phyloP scores from a whole-genome alignment of 2,113 vertebrate genomes.

The Poecilia latipinna region DNA sequence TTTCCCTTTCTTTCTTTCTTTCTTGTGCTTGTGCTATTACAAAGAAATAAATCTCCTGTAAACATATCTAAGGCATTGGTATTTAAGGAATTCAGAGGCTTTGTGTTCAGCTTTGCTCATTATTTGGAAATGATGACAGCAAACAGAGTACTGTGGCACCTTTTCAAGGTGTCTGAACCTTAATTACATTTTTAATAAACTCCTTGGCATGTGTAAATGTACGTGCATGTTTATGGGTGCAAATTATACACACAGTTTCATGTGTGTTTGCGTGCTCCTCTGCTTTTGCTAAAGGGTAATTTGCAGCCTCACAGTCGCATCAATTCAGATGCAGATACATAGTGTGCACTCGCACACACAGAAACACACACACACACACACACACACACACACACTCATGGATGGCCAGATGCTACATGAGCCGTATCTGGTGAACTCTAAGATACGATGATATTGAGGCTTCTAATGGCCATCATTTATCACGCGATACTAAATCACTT shows the following conservation, averaged over 20 bases:
- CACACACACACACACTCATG: constrained; percentile 24
- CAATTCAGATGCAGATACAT: constrained; percentile 26
- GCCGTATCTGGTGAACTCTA: constrained; percentile 68
- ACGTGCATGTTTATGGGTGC: constrained; percentile 18
- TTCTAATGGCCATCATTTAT: constrained; percentile 78
- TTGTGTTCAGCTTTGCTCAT: constrained; percentile 51
- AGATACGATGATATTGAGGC: constrained; percentile 70
- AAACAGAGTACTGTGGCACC: constrained; percentile 61
- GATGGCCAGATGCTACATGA: constrained; percentile 64
- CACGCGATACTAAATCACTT: constrained; percentile 73
- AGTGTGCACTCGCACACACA: neutral
- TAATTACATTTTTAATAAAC: constrained; percentile 76
- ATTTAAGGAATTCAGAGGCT: constrained; percentile 57
- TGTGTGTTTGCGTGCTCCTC: constrained; percentile 25
- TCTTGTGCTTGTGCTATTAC: constrained; percentile 16
- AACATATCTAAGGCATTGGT: constrained; percentile 21
- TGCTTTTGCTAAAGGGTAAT: constrained; percentile 44
- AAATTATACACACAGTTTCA: neutral
- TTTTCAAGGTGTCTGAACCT: constrained; percentile 73
- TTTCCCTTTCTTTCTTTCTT: constrained; percentile 15
- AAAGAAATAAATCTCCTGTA: constrained; percentile 15
- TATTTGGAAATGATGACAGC: constrained; percentile 60
- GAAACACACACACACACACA: neutral
- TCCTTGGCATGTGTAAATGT: constrained; percentile 35
- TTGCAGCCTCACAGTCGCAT: constrained; percentile 27